Percentiles rank a stretch among this genome's conserved stretches.
Conservation (phyloP, 2,888 invertebrate genomes). For the Torymus texanus region DNA sequence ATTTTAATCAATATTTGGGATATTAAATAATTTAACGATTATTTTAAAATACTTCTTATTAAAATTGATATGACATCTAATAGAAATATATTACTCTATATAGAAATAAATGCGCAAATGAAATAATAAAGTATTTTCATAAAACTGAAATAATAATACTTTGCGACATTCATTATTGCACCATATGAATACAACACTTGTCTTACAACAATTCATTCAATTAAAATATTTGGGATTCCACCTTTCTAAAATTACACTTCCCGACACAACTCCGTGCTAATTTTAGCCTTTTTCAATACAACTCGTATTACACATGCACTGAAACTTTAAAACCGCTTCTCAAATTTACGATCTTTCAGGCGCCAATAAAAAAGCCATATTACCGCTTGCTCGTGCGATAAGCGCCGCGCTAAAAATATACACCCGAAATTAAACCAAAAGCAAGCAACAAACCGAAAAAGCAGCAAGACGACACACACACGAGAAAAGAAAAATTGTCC, state of each 20-base stretch:
- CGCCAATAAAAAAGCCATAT: conserved; percentile 17
- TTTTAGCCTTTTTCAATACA: conserved; percentile 15
- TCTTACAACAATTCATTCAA: too few relatives aligned
- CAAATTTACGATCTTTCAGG: conserved; percentile 15
- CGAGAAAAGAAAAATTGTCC: neutral
- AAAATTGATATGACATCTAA: too few relatives aligned
- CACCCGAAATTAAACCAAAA: conserved; percentile 26
- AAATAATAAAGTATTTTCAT: too few relatives aligned
- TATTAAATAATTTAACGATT: too few relatives aligned
- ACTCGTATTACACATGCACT: neutral
- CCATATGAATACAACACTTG: too few relatives aligned
- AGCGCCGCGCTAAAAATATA: conserved; percentile 43
- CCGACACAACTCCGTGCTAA: neutral
- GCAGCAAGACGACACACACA: too few relatives aligned
- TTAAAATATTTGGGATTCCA: neutral
- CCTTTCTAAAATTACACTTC: neutral
- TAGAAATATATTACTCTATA: too few relatives aligned
- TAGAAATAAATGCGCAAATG: too few relatives aligned
- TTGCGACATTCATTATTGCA: too few relatives aligned
- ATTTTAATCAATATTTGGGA: too few relatives aligned
- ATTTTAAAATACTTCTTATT: too few relatives aligned
- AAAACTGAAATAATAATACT: too few relatives aligned
- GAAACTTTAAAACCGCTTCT: conserved; percentile 11
- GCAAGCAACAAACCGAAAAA: neutral
- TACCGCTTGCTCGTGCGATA: conserved; percentile 18